A percentile compares a stretch with the other conserved stretches of the same genome.
Evolutionary conservation across 2,113 vertebrate species (phyloP).

Genomic region (Lophius piscatorius): DNA sequence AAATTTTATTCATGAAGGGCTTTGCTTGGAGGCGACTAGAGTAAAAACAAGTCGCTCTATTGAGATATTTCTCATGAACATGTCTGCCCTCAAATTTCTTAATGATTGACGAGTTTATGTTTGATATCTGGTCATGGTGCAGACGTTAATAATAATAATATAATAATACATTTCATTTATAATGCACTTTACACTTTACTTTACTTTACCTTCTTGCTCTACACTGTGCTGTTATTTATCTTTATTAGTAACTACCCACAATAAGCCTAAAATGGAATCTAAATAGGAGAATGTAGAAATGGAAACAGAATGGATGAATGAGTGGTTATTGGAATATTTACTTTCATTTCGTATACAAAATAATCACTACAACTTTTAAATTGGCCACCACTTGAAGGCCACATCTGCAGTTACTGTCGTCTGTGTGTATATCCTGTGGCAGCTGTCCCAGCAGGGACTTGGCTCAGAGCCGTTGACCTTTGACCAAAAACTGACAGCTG

Average conservation of each 20-base stretch:
- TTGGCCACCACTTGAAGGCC: slow-evolving; percentile 33
- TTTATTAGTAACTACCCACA: background rate
- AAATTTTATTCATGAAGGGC: background rate
- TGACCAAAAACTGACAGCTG: slow-evolving; percentile 77
- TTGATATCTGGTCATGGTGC: too few species aligned
- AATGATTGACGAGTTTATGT: too few species aligned
- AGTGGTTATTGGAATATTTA: background rate
- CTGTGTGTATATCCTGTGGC: slow-evolving; percentile 56
- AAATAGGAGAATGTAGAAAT: background rate
- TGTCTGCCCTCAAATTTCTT: background rate
- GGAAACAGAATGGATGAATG: background rate
- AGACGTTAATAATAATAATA: too few species aligned
- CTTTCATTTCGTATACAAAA: background rate
- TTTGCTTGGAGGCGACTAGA: background rate
- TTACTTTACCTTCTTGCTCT: too few species aligned
- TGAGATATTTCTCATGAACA: background rate
- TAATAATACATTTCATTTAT: too few species aligned
- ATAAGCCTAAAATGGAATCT: background rate
- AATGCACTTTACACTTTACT: too few species aligned
- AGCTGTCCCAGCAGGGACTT: slow-evolving; percentile 77
- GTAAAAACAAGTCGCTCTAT: background rate
- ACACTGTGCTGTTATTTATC: background rate
- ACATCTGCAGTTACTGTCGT: slow-evolving; percentile 60
- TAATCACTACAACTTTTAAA: slow-evolving; percentile 10
- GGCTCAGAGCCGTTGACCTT: slow-evolving; percentile 69